phyloP scores from a whole-genome alignment of 1,140 invertebrate genomes.

The Listronotus bonariensis region DNA sequence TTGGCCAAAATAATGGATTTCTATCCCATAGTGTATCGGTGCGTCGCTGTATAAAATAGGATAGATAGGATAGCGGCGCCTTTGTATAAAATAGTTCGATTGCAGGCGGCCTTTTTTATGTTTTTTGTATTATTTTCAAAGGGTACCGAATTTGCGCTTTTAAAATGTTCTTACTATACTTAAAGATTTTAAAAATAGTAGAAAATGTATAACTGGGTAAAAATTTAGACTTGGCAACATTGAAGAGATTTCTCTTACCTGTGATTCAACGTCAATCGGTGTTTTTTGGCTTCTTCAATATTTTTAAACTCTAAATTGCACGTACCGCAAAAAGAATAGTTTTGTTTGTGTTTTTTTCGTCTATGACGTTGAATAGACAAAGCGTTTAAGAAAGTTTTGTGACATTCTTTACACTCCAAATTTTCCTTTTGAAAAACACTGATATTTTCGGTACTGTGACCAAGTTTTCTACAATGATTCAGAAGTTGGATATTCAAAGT shows the following conservation, averaged over 20 bases:
- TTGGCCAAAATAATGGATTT: too few relatives aligned
- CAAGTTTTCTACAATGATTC: constrained; percentile 62
- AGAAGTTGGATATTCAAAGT: constrained; percentile 73
- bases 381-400: constrained; percentile 62
- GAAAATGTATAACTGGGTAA: too few relatives aligned
- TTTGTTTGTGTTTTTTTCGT: constrained; percentile 60
- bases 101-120: too few relatives aligned
- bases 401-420: constrained; percentile 61
- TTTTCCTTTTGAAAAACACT: constrained; percentile 22
- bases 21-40: too few relatives aligned
- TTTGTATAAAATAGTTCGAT: too few relatives aligned
- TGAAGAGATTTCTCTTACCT: constrained; percentile 50
- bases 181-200: too few relatives aligned
- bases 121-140: too few relatives aligned
- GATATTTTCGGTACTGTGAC: constrained; percentile 54
- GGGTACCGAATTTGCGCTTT: too few relatives aligned
- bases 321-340: constrained; percentile 68
- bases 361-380: constrained; percentile 70
- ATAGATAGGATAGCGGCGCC: too few relatives aligned
- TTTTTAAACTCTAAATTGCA: constrained; percentile 68
- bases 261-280: constrained; percentile 68
- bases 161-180: too few relatives aligned
- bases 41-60: too few relatives aligned
- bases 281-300: constrained; percentile 65
- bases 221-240: neutral